Conservation (phyloP, 2,797 vertebrate genomes). For the Malurus splendens region DNA sequence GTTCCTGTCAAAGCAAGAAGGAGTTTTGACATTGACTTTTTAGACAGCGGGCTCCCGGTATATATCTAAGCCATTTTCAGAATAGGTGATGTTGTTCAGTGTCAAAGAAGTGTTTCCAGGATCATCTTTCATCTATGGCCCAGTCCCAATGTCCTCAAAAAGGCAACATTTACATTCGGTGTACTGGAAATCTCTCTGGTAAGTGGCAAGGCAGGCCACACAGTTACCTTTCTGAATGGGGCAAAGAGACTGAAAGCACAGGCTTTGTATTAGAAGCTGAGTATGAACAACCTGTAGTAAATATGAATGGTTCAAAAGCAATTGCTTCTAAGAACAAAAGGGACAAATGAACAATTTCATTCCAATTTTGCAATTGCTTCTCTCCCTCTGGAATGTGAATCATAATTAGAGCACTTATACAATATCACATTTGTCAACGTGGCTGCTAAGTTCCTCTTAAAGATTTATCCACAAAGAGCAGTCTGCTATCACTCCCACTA, state of each 20-base stretch:
- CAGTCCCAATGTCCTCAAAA: not conserved
- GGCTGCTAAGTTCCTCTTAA: constrained; percentile 10
- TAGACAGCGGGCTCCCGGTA: not conserved
- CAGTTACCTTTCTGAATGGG: not conserved
- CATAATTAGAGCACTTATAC: constrained; percentile 34
- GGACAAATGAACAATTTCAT: constrained; percentile 37
- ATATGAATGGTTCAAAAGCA: constrained; percentile 31
- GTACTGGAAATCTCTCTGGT: not conserved
- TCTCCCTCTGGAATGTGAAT: constrained; percentile 32
- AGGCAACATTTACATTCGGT: not conserved
- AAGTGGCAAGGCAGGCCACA: not conserved
- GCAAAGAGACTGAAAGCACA: not conserved
- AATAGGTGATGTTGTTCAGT: not conserved
- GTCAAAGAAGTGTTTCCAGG: not conserved
- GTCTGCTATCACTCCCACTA: constrained; percentile 4
- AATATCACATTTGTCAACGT: constrained; percentile 48
- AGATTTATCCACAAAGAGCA: constrained; percentile 24
- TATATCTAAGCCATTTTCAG: not conserved
- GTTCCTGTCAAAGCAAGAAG: not conserved
- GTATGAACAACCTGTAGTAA: not conserved
- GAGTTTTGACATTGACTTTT: not conserved
- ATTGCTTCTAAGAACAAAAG: constrained; percentile 32
- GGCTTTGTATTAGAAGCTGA: not conserved
- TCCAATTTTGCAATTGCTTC: constrained; percentile 14
- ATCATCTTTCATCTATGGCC: not conserved